These are phyloP conservation scores for Temnothorax longispinosus DNA, from an alignment of 1,140 invertebrate genomes.

Conservation along the genomic window DNA sequence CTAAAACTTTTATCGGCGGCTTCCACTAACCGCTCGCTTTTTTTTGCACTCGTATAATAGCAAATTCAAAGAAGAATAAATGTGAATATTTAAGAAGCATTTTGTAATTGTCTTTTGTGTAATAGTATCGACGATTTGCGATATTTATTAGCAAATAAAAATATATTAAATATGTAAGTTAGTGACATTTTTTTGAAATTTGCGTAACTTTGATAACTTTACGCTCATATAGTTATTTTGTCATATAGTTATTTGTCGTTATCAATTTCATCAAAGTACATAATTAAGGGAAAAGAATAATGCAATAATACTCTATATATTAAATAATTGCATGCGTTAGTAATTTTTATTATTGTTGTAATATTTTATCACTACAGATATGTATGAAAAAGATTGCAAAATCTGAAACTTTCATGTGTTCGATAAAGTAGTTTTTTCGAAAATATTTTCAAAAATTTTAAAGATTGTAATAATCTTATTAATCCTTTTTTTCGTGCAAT, in stretches of 20 bases:
- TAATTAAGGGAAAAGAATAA: neutral
- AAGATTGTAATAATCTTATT: neutral
- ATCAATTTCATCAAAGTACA: neutral
- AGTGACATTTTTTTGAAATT: neutral
- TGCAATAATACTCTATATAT: neutral
- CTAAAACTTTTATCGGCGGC: slow-evolving; percentile 36
- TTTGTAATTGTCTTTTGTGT: neutral
- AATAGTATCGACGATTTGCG: neutral
- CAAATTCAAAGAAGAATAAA: slow-evolving; percentile 25
- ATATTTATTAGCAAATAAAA: neutral
- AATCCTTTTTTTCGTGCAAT: slow-evolving; percentile 26
- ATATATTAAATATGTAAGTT: neutral
- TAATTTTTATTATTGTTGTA: no score
- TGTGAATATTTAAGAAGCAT: slow-evolving; percentile 31
- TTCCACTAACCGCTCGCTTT: neutral
- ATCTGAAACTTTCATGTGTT: no score
- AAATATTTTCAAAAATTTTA: neutral
- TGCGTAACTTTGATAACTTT: neutral
- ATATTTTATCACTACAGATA: no score
- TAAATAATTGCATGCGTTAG: neutral
- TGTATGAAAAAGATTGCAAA: no score
- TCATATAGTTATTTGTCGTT: neutral
- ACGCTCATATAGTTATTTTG: neutral
- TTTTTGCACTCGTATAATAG: neutral
- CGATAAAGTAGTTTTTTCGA: no score